These are phyloP conservation scores for Symphodus melops DNA, from an alignment of 2,113 vertebrate species.

Conservation along the genomic window DNA sequence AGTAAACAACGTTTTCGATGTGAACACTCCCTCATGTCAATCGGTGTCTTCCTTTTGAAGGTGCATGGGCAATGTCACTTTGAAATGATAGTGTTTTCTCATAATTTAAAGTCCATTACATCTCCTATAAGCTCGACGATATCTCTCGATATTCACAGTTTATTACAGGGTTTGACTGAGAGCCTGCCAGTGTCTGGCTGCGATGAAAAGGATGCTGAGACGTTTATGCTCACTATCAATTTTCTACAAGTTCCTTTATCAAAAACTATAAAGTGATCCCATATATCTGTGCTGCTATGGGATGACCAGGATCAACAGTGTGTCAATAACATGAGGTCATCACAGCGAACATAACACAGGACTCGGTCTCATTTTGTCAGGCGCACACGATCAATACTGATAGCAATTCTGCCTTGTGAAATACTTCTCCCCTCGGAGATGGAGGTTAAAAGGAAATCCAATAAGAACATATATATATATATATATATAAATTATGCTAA, in stretches of 20 bases:
- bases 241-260: slow-evolving; percentile 4
- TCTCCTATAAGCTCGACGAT: neutral
- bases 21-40: neutral
- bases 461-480: slow-evolving; percentile 34
- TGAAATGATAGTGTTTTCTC: slow-evolving; percentile 14
- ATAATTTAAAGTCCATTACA: slow-evolving; percentile 28
- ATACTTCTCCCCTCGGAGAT: slow-evolving; percentile 29
- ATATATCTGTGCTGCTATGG: slow-evolving; percentile 10
- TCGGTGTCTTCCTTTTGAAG: neutral
- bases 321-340: slow-evolving; percentile 32
- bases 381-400: slow-evolving; percentile 33
- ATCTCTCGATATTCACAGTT: neutral
- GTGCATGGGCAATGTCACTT: neutral
- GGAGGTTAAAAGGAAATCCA: slow-evolving; percentile 42
- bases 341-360: slow-evolving; percentile 13
- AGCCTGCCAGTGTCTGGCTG: slow-evolving; percentile 18
- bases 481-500: slow-evolving; percentile 33
- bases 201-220: slow-evolving; percentile 5
- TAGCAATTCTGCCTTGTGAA: slow-evolving; percentile 44
- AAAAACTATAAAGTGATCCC: slow-evolving; percentile 11
- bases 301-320: slow-evolving; percentile 17
- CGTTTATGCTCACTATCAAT: slow-evolving; percentile 14
- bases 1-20: neutral
- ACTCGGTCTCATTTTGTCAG: slow-evolving; percentile 5
- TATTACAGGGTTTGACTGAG: slow-evolving; percentile 9